Base-by-base conservation (phyloP, 2,888 invertebrate species). In the Bellardia bayeri region DNA sequence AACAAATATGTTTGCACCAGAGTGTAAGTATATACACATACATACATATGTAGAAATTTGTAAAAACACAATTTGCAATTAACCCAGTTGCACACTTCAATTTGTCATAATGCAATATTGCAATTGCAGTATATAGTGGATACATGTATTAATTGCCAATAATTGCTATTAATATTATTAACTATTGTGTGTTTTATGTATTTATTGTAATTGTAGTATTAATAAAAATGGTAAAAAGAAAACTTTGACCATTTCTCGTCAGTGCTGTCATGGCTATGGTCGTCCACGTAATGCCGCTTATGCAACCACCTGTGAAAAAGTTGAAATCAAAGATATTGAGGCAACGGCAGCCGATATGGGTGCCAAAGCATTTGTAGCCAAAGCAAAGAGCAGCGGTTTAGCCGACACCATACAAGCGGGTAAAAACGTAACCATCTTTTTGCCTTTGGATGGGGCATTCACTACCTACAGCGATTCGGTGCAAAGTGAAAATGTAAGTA, bases 251-350 rank as follows among this genome's bases (percentile, higher is more conserved):
- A 94, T 96, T 71, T 95, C 95, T 30, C 95, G 96, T 89, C 95
- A 96, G 91, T 97, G 96, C 91, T 97, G 96, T 91, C 95, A 95
- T 91, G 96, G 96, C 56, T 96, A 94, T 92, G 94, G 95, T 80
- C 94, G 95, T 74, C 90, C 91, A 85, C 91, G 91, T 82, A 92
- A 92, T 85, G 92, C 92, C 16, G 92, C 92, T 58, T 92, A 92
- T n/a, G 92, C 93, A 80, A 91, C 92, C 75, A 94, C 94, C 51
- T 95, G 95, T 89, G 93, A 92, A 83, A 92, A 94, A 94, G 94
- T 95, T 33, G 95, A 95, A 81, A 94, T 96, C 88, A 95, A 95
- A 91, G 93, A 94, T 33, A 90, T 96, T 83, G 91, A 94, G 64
- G 94, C 95, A 54, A 95, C 95, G 0, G 94, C 96, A 37, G 93